These are phyloP conservation scores for Zaprionus taronus DNA, from an alignment of 1,140 invertebrate genomes.

Conservation along the genomic window DNA sequence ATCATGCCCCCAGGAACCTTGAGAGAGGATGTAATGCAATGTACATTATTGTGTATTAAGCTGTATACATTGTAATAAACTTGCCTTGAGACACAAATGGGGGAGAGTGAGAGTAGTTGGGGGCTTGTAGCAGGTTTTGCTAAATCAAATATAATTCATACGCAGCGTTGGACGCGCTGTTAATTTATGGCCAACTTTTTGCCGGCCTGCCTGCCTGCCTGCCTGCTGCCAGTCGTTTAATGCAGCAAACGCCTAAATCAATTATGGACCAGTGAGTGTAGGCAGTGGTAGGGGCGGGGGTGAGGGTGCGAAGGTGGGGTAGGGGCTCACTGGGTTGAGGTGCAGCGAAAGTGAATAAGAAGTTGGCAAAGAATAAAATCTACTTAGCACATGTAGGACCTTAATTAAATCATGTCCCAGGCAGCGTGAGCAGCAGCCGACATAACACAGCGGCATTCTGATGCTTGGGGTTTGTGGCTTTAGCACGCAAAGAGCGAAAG, in stretches of 20 bases:
- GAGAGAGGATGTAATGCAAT: slow-evolving; percentile 48
- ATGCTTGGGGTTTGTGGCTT: slow-evolving; percentile 46
- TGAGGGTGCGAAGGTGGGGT: background rate
- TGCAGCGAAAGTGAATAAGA: slow-evolving; percentile 56
- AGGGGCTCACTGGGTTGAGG: slow-evolving; percentile 21
- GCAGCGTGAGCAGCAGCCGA: slow-evolving; percentile 26
- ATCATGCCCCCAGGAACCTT: slow-evolving; percentile 6
- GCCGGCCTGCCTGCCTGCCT: slow-evolving; percentile 11
- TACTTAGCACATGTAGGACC: slow-evolving; percentile 79
- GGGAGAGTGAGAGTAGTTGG: background rate
- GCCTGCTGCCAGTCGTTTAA: slow-evolving; percentile 46
- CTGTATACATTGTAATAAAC: slow-evolving; percentile 48
- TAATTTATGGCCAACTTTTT: slow-evolving; percentile 48
- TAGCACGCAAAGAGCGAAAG: slow-evolving; percentile 27
- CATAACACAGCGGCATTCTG: slow-evolving; percentile 47
- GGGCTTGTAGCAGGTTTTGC: slow-evolving; percentile 27
- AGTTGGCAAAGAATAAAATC: slow-evolving; percentile 72
- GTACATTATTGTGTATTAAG: slow-evolving; percentile 44
- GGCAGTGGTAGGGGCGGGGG: background rate
- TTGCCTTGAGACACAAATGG: background rate
- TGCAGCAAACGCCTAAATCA: slow-evolving; percentile 77
- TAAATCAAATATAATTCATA: slow-evolving; percentile 65
- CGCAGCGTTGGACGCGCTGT: slow-evolving; percentile 27
- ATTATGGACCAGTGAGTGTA: slow-evolving; percentile 50
- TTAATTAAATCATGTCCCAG: slow-evolving; percentile 76